Evolutionary conservation across 2,113 vertebrate species (phyloP), one percentile per base, ranked within the genome.

Genomic region (Pitta sordida): DNA sequence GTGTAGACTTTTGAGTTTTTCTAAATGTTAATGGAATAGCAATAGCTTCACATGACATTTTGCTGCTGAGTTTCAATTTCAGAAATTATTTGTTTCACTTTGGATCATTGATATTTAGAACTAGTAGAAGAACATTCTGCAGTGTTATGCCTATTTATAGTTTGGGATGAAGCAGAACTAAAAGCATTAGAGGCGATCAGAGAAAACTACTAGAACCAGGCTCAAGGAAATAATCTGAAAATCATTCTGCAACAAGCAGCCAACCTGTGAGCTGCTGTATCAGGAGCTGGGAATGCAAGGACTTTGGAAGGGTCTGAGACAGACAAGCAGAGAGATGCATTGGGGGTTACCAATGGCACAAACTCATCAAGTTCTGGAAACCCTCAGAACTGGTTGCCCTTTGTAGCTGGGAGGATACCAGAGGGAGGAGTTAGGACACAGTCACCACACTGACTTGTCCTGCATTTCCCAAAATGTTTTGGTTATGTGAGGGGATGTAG

Each of bases 401-500:
- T 44, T 32, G n/a, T 44, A 41, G 17, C 36, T 82, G 30, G 12
- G 41, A 70, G 15, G 5, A 11, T 63, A 23, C 3, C n/a, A 2
- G 13, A 63, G 29, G 19, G 11, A 59, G 15, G 13, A 26, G 13
- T 51, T 46, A 12, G 9, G 44, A 34, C 22, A 32, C 18, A 18
- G 13, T 32, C 26, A 53, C 23, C 13, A 29, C 29, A 59, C 2
- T 49, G 16, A 15, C 32, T 41, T 37, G 24, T 62, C 30, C 29
- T 63, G 58, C 21, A 32, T 43, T 49, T 79, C 24, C 39, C 4
- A 6, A 26, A 34, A 26, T 7, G 3, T 30, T 36, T 34, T 34
- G 44, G 17, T 90, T 23, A 1, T 0, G 0, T 11, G 4, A 6
- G 13, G 6, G 3, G 6, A 37, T 7, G 41, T 0, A 5, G 26